Percentiles rank a stretch among this genome's conserved stretches.
These are phyloP conservation scores for Yponomeuta cagnagella DNA, from an alignment of 2,888 invertebrate species.

Conservation along the genomic window DNA sequence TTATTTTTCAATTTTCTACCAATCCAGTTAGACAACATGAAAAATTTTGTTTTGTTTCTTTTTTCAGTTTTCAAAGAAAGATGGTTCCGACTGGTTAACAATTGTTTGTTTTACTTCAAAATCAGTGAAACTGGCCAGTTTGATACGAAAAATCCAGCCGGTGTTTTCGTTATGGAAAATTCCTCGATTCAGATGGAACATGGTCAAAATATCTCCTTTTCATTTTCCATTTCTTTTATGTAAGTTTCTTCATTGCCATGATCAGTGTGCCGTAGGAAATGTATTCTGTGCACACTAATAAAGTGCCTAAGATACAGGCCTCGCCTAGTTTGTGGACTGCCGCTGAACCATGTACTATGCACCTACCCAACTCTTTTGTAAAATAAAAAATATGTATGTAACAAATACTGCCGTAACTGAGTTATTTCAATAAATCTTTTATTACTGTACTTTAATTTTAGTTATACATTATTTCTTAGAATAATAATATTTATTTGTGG, in stretches of 20 bases:
- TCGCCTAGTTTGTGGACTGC: too few relatives aligned
- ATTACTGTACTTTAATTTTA: background rate
- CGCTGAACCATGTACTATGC: too few relatives aligned
- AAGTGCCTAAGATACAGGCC: too few relatives aligned
- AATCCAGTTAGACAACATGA: background rate
- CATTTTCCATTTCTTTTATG: constrained; percentile 83
- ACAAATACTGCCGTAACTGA: too few relatives aligned
- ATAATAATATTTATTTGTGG: too few relatives aligned
- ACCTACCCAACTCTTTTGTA: too few relatives aligned
- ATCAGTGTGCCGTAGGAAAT: too few relatives aligned
- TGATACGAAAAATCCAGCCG: constrained; percentile 79
- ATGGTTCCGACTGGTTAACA: constrained; percentile 84
- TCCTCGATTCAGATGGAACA: constrained; percentile 81
- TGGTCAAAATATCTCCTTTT: constrained; percentile 80
- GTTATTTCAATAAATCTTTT: too few relatives aligned
- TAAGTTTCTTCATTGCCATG: constrained; percentile 37
- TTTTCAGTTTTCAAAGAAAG: constrained; percentile 83
- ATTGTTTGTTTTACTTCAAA: constrained; percentile 86
- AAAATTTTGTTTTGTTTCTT: background rate
- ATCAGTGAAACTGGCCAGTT: constrained; percentile 80
- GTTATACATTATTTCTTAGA: background rate
- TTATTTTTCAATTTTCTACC: too few relatives aligned
- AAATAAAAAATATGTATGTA: background rate
- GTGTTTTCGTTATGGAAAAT: constrained; percentile 85
- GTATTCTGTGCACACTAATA: too few relatives aligned